Evolutionary conservation across 64 coral and sea anemone genomes (phyloP), one percentile per base, ranked within the genome.

Genomic region (Montipora foliosa): DNA sequence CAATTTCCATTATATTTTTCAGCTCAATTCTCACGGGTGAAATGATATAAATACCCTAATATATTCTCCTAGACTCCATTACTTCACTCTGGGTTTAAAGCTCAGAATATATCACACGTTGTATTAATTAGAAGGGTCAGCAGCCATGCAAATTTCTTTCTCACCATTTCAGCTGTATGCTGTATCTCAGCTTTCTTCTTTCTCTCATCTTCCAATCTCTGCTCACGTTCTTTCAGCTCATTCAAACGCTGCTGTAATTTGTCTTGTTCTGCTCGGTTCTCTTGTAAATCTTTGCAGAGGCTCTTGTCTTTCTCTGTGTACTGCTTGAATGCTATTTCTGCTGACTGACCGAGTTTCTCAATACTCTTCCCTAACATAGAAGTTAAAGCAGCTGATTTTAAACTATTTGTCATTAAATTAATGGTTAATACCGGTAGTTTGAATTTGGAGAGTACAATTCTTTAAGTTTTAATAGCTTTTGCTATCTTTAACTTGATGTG

Each of bases 231-330:
- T 29, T 89, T 73, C 7, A 97, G 72, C 19, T 61, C 83, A 79
- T 77, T 81, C 76, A 97, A 83, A 61, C 93, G 94, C 60, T 86
- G 79, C 74, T 86, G 71, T 47, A 97, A 89, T 50, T 97, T 79
- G 6, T 95, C 89, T 86, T 97, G 96, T 71, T 97, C 96, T 64
- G 78, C 59, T 64, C 89, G 64, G 53, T 97, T 97, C 25, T 92
- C 50, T 75, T 92, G 86, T n/a, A 97, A 69, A 53, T 79, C 91
- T 16, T 29, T 17, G 67, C 90, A 91, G n/a, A 97, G 79, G 5
- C 83, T 75, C 17, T 87, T 75, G 44, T 97, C 96, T 51, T 75
- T 95, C 66, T 97, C 78, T 72, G 75, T 80, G 75, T 88, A 93
- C 47, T 80, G 57, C 10, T 92, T 81, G 64, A 94, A 91, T 13